phyloP scores from a whole-genome alignment of 2,797 vertebrate species.

The Manis crassicaudata region DNA sequence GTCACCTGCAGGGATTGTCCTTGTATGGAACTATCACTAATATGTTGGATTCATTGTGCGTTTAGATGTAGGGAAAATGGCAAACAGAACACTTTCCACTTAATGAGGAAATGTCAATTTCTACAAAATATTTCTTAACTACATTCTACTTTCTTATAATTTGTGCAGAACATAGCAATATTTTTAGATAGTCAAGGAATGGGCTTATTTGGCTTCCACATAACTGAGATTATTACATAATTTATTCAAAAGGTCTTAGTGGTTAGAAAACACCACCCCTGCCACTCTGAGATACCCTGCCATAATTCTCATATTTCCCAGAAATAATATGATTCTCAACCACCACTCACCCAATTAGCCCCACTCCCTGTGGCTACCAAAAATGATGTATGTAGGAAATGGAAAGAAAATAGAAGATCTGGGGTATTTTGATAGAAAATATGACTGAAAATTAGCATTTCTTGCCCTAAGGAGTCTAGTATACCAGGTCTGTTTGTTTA shows the following conservation, averaged over 20 bases:
- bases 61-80: neutral
- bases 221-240: neutral
- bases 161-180: neutral
- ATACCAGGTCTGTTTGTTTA: neutral
- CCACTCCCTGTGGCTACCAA: neutral
- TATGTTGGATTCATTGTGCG: neutral
- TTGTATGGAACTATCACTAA: neutral
- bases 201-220: neutral
- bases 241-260: neutral
- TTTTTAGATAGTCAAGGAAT: neutral
- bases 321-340: neutral
- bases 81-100: neutral
- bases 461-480: neutral
- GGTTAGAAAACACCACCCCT: neutral
- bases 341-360: neutral
- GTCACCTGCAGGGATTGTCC: neutral
- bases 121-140: neutral
- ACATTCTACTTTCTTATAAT: neutral
- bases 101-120: conserved; percentile 5
- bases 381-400: neutral
- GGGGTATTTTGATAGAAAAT: neutral
- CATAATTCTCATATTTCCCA: neutral
- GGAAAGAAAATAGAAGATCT: conserved; percentile 31
- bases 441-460: neutral
- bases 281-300: neutral